Conservation (phyloP, 2,113 vertebrate genomes). For the Isichthys henryi region DNA sequence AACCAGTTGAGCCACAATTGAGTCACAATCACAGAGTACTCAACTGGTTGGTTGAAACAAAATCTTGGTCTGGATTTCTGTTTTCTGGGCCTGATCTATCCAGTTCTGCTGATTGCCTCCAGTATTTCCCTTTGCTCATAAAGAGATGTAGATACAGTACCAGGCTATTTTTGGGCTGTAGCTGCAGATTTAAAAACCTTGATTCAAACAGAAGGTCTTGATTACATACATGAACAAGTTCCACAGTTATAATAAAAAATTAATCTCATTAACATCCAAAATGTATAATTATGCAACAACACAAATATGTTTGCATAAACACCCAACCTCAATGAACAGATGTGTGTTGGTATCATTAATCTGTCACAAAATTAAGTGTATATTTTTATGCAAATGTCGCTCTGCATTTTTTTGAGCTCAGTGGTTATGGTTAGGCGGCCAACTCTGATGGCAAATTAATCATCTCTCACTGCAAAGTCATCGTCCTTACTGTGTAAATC, state of each 20-base stretch:
- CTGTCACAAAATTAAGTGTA: neutral
- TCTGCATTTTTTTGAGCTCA: neutral
- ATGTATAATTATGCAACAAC: neutral
- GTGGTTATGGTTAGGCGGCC: neutral
- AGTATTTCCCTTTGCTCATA: neutral
- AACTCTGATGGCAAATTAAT: neutral
- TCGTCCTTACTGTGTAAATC: neutral
- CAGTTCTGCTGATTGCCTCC: neutral
- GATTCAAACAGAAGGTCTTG: neutral
- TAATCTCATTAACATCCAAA: neutral
- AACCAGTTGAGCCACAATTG: neutral
- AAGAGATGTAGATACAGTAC: neutral
- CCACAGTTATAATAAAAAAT: neutral
- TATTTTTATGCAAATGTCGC: neutral
- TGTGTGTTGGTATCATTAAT: neutral
- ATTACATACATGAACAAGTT: neutral
- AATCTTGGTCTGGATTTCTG: neutral
- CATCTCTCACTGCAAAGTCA: neutral
- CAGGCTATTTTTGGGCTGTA: neutral
- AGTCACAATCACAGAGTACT: neutral
- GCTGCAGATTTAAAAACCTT: neutral
- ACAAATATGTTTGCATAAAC: neutral
- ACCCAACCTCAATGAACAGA: neutral
- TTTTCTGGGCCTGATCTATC: neutral
- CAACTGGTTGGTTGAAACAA: neutral